Conservation (phyloP, 2,797 vertebrate species). For the Xenopus petersii region DNA sequence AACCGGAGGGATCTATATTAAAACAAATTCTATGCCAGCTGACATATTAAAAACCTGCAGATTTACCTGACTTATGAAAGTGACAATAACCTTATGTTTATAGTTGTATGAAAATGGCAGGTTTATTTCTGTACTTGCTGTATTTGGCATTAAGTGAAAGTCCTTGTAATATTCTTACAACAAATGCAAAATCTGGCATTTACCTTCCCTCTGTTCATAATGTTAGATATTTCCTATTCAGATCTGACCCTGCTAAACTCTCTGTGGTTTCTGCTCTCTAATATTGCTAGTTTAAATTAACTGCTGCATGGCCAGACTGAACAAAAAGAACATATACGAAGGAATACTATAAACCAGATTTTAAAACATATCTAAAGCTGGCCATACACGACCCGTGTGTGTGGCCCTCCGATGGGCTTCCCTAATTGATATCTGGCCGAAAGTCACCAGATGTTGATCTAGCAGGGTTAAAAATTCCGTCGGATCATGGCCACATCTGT, state of each 20-base stretch:
- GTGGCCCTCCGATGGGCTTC: no score
- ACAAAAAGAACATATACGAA: no score
- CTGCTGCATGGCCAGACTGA: not conserved
- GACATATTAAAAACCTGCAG: conserved; percentile 28
- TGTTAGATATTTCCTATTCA: conserved; percentile 20
- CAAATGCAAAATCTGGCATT: conserved; percentile 45
- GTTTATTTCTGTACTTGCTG: conserved; percentile 5
- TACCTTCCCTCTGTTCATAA: conserved; percentile 40
- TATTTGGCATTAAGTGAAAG: conserved; percentile 32
- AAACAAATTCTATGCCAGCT: not conserved
- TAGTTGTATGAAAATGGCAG: conserved; percentile 27
- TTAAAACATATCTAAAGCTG: no score
- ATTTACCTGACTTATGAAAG: conserved; percentile 16
- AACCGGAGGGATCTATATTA: not conserved
- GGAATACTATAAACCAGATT: no score
- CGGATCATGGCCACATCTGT: no score
- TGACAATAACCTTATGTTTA: conserved; percentile 40
- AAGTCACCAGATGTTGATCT: no score
- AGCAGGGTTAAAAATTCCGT: no score
- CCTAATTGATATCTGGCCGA: no score
- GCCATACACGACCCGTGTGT: no score
- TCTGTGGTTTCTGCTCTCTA: not conserved
- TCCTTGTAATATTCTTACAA: conserved; percentile 43
- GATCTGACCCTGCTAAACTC: conserved; percentile 1
- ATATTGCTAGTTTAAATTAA: conserved; percentile 31